phyloP scores from a whole-genome alignment of 2,797 vertebrate genomes.

The Acomys russatus region DNA sequence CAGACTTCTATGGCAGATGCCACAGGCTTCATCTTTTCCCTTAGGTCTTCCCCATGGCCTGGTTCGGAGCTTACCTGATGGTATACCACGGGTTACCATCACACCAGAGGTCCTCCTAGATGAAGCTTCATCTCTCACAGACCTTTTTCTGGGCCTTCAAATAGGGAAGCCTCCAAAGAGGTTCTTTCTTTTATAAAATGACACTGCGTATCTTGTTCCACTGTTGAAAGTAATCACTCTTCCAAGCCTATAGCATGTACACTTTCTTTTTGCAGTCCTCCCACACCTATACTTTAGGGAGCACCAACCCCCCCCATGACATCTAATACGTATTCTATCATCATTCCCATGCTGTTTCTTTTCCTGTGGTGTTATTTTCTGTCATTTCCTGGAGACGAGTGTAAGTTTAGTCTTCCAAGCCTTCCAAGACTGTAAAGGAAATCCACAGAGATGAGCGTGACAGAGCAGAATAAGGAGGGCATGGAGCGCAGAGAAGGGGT shows the following conservation, averaged over 20 bases:
- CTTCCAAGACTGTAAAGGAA: slow-evolving; percentile 7
- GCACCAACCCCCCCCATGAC: not conserved
- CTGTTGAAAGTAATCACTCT: not conserved
- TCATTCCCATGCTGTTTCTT: not conserved
- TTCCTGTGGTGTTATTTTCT: not conserved
- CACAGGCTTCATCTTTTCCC: not conserved
- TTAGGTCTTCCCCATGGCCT: not conserved
- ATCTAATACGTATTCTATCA: not conserved
- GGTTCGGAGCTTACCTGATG: rapidly evolving
- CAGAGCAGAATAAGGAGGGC: not conserved
- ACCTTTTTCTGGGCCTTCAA: not conserved
- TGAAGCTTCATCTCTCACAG: not conserved
- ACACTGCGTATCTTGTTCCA: not conserved
- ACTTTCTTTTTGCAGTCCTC: not conserved
- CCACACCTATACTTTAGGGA: not conserved
- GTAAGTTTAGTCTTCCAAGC: not conserved
- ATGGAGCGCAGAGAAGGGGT: not conserved
- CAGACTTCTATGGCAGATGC: not conserved
- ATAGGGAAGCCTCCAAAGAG: too few species aligned
- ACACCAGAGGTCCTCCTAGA: too few species aligned
- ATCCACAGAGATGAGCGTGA: not conserved
- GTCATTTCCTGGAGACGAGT: not conserved
- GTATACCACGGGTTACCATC: not conserved
- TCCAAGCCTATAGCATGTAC: rapidly evolving
- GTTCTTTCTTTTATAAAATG: not conserved